Evolutionary conservation across 2,797 vertebrate species (phyloP), one percentile per base, ranked within the genome.

Genomic region (Oceanodroma leucorhoa): DNA sequence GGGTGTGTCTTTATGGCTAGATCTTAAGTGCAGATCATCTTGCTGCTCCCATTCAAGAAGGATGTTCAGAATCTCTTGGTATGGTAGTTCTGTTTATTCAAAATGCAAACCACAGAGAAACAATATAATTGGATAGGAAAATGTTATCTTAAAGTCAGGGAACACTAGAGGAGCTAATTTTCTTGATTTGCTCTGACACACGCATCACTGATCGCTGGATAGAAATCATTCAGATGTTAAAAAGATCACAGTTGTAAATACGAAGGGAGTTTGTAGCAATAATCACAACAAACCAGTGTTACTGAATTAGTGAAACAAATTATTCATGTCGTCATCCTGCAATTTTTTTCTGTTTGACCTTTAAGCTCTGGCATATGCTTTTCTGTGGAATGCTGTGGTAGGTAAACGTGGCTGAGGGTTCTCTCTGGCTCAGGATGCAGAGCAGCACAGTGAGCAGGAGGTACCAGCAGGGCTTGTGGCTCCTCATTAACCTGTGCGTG

Each of bases 181-280:
- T 69, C 61, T 53, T 79, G 54, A 61, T 89, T 91, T 90, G 84
- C 65, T 80, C 65, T 78, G 71, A 54, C 61, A 67, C 40, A 84
- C 0, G 3, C 83, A 67, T 73, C 43, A n/a, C 45, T 72, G 78
- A 83, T 84, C 29, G 0, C 34, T 57, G 45, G 23, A 10, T 87
- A 65, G 83, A 94, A 97, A 96, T 94, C 90, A 94, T 92, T 94
- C 89, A 96, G 48, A 54, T 64, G 50, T 84, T 91, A 90, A 89
- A 88, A 94, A 77, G 67, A 92, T 89, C 55, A 43, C 43, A n/a
- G 36, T 46, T 95, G 90, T 90, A 91, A 95, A 91, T 94, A 65
- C 1, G 3, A 95, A 94, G 88, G 62, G 82, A 80, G 38, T 92
- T 92, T 87, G 75, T 89, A 83, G 73, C 75, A 87, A 85, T 95